A percentile compares a stretch with the other conserved stretches of the same genome.
phyloP scores from a whole-genome alignment of 2,888 invertebrate genomes.

The Acronicta aceris region DNA sequence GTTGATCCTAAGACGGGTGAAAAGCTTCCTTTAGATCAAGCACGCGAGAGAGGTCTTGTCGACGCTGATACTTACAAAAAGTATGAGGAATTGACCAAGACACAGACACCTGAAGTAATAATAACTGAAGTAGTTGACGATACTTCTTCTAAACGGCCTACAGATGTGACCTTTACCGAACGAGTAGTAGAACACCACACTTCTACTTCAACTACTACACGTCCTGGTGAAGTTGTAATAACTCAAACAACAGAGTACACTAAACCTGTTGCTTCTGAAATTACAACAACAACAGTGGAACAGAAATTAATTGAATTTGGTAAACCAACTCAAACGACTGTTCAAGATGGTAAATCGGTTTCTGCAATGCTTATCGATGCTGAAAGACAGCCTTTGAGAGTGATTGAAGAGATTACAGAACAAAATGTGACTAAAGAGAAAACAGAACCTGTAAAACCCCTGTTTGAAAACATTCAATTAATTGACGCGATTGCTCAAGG shows the following conservation, averaged over 20 bases:
- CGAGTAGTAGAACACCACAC: slow-evolving; percentile 46
- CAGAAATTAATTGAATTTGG: slow-evolving; percentile 59
- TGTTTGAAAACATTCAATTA: slow-evolving; percentile 86
- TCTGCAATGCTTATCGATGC: slow-evolving; percentile 83
- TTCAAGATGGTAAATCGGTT: slow-evolving; percentile 72
- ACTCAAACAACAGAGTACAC: slow-evolving; percentile 61
- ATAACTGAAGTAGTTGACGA: slow-evolving; percentile 28
- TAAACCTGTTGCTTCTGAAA: slow-evolving; percentile 62
- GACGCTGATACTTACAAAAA: slow-evolving; percentile 78
- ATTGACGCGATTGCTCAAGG: slow-evolving; percentile 91
- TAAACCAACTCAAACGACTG: slow-evolving; percentile 48
- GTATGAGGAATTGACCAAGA: slow-evolving; percentile 57
- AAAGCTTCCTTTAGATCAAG: slow-evolving; percentile 92
- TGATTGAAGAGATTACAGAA: slow-evolving; percentile 85
- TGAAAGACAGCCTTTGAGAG: slow-evolving; percentile 82
- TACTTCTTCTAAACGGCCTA: slow-evolving; percentile 31
- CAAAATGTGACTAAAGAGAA: slow-evolving; percentile 80
- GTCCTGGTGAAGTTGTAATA: slow-evolving; percentile 54
- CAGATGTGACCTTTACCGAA: slow-evolving; percentile 43
- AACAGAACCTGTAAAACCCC: slow-evolving; percentile 67
- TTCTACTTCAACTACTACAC: slow-evolving; percentile 52
- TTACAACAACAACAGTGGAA: slow-evolving; percentile 55
- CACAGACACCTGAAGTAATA: slow-evolving; percentile 45
- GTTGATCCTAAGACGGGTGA: slow-evolving; percentile 93
- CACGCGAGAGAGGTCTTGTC: slow-evolving; percentile 91